Evolutionary conservation across 2,888 invertebrate species (phyloP), one percentile per base, ranked within the genome.

Genomic region (Mesochorus sp.): DNA sequence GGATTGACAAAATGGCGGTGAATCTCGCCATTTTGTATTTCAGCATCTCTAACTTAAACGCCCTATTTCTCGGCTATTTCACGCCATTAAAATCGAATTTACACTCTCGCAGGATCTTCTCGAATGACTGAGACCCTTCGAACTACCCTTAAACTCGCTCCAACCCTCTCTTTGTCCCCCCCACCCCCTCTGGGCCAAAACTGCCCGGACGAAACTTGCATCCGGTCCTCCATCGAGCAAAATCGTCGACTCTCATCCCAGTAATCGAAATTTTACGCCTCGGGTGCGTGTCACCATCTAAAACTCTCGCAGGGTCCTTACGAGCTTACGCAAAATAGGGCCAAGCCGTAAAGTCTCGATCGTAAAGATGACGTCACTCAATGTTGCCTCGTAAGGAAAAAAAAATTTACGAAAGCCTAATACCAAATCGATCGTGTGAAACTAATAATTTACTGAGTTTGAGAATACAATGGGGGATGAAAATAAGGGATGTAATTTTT

Each of bases 341-440:
- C 47, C 42, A 67, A 51, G 53, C 59, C 61, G 72, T 77, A 77
- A 73, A 73, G 21, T 4, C 12, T 31, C 37, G 61, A 77, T 72
- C 73, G 68, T 77, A 77, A 77, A 77, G 62, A 61, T 73, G 14
- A 4, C 12, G 44, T 3, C 10, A 26, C 26, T 2, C 8, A 17
- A 42, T 31, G 64, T 37, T 59, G 55, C 24, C 26, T 47, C 44
- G 12, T 26, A 19, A 1, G 12, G n/a, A 21, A 10, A 44, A 55
- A 55, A 51, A 39, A 34, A 24, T 37, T 47, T 17, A 55, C 47
- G 21, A 12, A 66, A 57, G 73, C 53, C 53, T 68, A 59, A 73
- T 78, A 61, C 68, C 64, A 64, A 78, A 73, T 73, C 67, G 68
- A 70, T 66, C 57, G 10, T 14, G 57, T 68, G 42, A 73, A 68